Percentiles rank a stretch among this genome's conserved stretches.
phyloP scores from a whole-genome alignment of 2,888 invertebrate species.

The Heteropelma amictum region DNA sequence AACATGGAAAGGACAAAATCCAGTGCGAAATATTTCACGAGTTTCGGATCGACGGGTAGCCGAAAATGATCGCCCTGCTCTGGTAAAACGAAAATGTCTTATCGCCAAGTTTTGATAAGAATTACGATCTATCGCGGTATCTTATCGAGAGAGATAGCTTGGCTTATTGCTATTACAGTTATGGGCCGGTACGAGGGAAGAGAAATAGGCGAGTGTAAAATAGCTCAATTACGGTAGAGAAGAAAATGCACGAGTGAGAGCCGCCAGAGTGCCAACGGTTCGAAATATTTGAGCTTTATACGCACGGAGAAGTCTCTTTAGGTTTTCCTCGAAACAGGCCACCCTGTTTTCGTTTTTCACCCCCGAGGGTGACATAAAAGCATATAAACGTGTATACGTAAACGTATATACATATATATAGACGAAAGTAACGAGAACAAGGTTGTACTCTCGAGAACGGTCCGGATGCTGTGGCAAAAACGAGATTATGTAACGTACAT shows the following conservation, averaged over 20 bases:
- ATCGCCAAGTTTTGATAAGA: constrained; percentile 7
- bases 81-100: neutral
- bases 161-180: neutral
- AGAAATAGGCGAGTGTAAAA: constrained; percentile 16
- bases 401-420: neutral
- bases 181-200: neutral
- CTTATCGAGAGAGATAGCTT: neutral
- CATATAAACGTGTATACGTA: neutral
- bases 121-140: neutral
- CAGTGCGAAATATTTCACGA: too few relatives aligned
- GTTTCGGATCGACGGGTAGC: neutral
- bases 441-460: constrained; percentile 17
- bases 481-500: constrained; percentile 3
- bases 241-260: constrained; percentile 10
- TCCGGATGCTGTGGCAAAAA: constrained; percentile 4
- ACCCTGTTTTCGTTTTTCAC: constrained; percentile 6
- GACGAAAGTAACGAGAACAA: constrained; percentile 8
- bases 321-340: neutral
- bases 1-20: too few relatives aligned
- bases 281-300: constrained; percentile 9
- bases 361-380: constrained; percentile 3
- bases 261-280: neutral
- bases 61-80: neutral
- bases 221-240: constrained; percentile 51
- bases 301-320: neutral